phyloP scores from a whole-genome alignment of 2,888 invertebrate genomes.

The Thecocarcelia acutangulata region DNA sequence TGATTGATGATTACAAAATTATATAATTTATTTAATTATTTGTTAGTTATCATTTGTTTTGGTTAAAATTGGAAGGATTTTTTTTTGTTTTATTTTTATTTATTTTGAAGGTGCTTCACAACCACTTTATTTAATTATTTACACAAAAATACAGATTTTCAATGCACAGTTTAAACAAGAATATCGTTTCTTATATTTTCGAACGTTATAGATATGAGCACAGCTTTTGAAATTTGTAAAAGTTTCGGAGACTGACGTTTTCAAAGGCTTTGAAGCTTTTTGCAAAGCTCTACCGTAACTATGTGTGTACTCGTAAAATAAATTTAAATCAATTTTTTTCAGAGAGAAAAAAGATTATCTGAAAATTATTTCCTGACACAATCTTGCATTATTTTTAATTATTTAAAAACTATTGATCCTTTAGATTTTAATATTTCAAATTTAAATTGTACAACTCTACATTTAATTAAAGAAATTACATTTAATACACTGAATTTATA shows the following conservation, averaged over 20 bases:
- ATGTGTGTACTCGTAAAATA: no score
- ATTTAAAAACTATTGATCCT: conserved; percentile 57
- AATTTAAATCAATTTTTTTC: no score
- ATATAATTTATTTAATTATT: conserved; percentile 23
- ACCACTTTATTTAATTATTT: conserved; percentile 61
- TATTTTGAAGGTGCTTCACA: conserved; percentile 65
- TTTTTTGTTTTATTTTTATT: conserved; percentile 28
- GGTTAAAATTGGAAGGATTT: conserved; percentile 59
- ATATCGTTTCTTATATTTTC: neutral
- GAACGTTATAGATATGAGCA: no score
- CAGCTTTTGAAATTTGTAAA: no score
- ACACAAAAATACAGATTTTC: conserved; percentile 45
- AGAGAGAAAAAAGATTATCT: no score
- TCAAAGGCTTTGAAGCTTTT: no score
- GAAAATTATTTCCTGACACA: conserved; percentile 24
- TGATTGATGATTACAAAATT: conserved; percentile 64
- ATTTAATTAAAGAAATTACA: conserved; percentile 60
- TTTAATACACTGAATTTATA: conserved; percentile 60
- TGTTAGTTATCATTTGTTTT: conserved; percentile 21
- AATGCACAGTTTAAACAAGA: conserved; percentile 21
- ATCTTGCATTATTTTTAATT: conserved; percentile 58
- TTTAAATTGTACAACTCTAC: conserved; percentile 60
- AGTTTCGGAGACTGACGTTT: no score
- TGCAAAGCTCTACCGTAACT: no score
- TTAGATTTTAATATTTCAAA: conserved; percentile 52